These are phyloP conservation scores for Callocephalon fimbriatum DNA, from an alignment of 2,113 vertebrate species.

Conservation along the genomic window DNA sequence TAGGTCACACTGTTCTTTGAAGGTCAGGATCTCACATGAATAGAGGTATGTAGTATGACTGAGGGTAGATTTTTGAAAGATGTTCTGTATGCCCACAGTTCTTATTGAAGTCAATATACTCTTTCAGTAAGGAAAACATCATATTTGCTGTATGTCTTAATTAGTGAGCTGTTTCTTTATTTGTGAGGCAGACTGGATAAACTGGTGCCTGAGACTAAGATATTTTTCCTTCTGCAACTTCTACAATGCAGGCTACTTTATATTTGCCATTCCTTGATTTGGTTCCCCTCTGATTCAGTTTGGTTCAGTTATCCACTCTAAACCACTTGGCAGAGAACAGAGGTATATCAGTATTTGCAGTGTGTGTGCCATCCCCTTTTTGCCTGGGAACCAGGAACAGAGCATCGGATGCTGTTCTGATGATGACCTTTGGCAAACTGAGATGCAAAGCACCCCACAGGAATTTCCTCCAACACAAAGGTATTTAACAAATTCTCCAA, in stretches of 20 bases:
- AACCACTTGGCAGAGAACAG: background rate
- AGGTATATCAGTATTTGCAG: background rate
- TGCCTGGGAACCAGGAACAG: slow-evolving; percentile 7
- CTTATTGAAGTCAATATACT: background rate
- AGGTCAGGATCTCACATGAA: background rate
- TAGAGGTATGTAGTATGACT: background rate
- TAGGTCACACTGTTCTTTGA: background rate
- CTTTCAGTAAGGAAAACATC: background rate
- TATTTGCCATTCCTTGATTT: background rate
- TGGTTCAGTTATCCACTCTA: background rate
- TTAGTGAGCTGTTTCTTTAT: background rate
- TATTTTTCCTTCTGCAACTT: background rate
- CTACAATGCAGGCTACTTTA: background rate
- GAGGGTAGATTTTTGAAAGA: background rate
- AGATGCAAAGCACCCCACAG: slow-evolving; percentile 25
- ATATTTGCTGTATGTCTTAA: background rate
- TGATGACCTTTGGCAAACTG: slow-evolving; percentile 57
- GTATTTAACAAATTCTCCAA: slow-evolving; percentile 39
- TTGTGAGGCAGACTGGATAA: background rate
- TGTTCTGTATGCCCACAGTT: background rate
- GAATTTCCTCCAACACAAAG: slow-evolving; percentile 35
- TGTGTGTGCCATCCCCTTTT: slow-evolving; percentile 12
- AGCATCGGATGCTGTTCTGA: background rate
- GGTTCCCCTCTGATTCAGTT: background rate
- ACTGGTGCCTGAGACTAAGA: background rate